Evolutionary conservation across 92 coral and sea anemone genomes (phyloP), one percentile per base, ranked within the genome.

Genomic region (Paragorgia papillata): DNA sequence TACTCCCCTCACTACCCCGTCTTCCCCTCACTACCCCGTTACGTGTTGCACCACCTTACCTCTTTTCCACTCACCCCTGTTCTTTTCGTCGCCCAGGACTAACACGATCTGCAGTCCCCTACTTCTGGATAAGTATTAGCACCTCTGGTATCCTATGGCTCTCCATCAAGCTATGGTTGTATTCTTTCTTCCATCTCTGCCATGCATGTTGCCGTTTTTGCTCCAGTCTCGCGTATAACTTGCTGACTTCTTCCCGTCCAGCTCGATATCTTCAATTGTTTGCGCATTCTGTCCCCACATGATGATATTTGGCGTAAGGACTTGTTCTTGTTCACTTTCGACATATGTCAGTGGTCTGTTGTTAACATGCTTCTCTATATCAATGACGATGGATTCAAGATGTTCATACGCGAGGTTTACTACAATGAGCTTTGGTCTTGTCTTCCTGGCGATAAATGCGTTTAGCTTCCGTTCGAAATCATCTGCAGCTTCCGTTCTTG

Each of bases 71-170:
- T 86, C 80, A 14, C 35, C 71, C 33, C 86, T 17, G 66, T 88
- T 88, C 80, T 88, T 88, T 57, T 76, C 89, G 43, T 88, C 86
- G 3, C 89, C 89, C 20, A 88, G 70, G 15, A 84, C 28, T 4
- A 88, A 64, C 14, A 88, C 82, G 34, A 88, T 56, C 46, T n/a
- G n/a, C n/a, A n/a, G n/a, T 88, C 86, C 32, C 86, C 89, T 9
- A 76, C 50, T 24, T 88, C 82, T 60, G 92, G 89, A 31, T 34
- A 61, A 25, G 7, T 35, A 37, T 41, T 17, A 32, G 21, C 46
- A 35, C 63, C 69, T 20, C 48, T 31, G 51, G 35, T 31, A 65
- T 40, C 7, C 73, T 35, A 39, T 65, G 73, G 34, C 34, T 66
- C 59, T 88, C 92, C 89, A 88, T 84, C 21, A 88, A 76, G 44